Evolutionary conservation across 2,113 vertebrate species (phyloP), one percentile per base, ranked within the genome.

Genomic region (Albula goreensis): DNA sequence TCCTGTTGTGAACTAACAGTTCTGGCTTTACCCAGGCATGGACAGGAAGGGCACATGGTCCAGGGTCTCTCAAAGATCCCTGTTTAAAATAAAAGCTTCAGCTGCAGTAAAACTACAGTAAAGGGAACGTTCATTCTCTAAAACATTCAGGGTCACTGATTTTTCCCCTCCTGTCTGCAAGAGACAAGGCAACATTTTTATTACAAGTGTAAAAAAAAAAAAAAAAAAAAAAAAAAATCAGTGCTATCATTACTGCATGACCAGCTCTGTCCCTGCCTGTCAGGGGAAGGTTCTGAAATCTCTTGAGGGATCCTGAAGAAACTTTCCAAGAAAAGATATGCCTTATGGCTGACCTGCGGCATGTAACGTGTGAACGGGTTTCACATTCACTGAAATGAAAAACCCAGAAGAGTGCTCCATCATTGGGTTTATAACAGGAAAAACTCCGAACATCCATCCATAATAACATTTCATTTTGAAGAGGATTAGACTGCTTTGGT

Each of bases 1-100:
- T 98, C 98, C 98, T 98, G 98, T 97, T 97, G 96, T 95, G 95
- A 93, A 91, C 91, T 86, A 94, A 94, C 94, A 93, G 89, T 91
- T 96, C 94, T 91, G 92, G 91, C 93, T 91, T 90, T 89, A 88
- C 84, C 88, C 92, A 92, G 88, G 89, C 88, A 87, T 70, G 88
- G 83, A 90, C 91, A 88, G 94, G 94, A 92, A 95, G 90, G 89
- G 91, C 88, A 93, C 86, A 87, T 88, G 90, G 93, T 88, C 86
- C 89, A 91, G 89, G 90, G 57, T 90, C 90, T 92, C 89, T 84
- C 81, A 91, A 89, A 94, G 89, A 91, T 88, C 57, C 90, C 89
- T 78, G 81, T 82, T 31, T 56, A 31, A 78, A 84, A 52, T 11
- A 56, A 82, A 82, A 31, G 50, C 0, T n/a, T 83, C 31, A 82